A percentile compares a stretch with the other conserved stretches of the same genome.
Evolutionary conservation across 2,113 vertebrate genomes (phyloP).

Genomic region (human): GRCh38 chr20:59028001-59028500

Average conservation of each 20-base stretch:
- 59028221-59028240: neutral
- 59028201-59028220: neutral
- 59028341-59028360: neutral
- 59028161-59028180: neutral
- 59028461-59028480: neutral
- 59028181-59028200: neutral
- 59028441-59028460: neutral
- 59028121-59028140: fast-evolving
- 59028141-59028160: neutral
- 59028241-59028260: neutral
- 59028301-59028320: neutral
- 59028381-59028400: neutral
- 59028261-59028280: neutral
- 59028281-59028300: neutral
- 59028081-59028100: neutral
- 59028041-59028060: neutral
- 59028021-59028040: neutral
- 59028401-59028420: neutral
- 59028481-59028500: neutral
- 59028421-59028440: neutral
- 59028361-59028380: neutral
- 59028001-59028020: neutral
- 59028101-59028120: neutral
- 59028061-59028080: neutral
- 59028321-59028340: neutral